A percentile compares a stretch with the other conserved stretches of the same genome.
Conservation (phyloP, 2,113 vertebrate species). For the Barnardius zonarius region DNA sequence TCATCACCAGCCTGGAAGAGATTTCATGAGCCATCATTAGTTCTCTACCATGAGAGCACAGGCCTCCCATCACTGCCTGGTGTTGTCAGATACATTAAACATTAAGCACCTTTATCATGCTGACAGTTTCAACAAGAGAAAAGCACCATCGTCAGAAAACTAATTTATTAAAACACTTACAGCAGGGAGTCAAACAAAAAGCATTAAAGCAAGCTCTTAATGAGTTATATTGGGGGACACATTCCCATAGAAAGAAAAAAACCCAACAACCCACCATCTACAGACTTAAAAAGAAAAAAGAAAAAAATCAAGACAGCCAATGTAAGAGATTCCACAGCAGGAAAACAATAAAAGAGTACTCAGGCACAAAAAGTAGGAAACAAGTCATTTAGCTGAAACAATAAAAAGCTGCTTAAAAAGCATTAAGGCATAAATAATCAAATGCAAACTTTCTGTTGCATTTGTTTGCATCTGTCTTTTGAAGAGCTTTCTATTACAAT, state of each 20-base stretch:
- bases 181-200: not conserved
- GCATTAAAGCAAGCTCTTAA: not conserved
- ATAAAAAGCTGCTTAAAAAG: not conserved
- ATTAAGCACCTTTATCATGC: not conserved
- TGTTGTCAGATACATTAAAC: not conserved
- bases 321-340: not conserved
- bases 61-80: not conserved
- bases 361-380: not conserved
- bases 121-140: not conserved
- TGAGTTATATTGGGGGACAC: not conserved
- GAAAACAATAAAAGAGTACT: constrained; percentile 5
- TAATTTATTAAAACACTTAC: not conserved
- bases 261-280: too few species aligned
- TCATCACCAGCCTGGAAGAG: not conserved
- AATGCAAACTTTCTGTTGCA: not conserved
- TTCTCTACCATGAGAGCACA: not conserved
- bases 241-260: not conserved
- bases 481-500: not conserved
- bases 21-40: not conserved
- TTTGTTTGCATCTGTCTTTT: not conserved
- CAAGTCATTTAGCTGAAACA: not conserved
- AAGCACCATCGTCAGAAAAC: not conserved
- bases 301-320: not conserved
- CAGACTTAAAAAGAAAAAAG: not conserved
- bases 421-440: not conserved